phyloP scores from a whole-genome alignment of 2,888 invertebrate species.

The Digitonthophagus gazella region DNA sequence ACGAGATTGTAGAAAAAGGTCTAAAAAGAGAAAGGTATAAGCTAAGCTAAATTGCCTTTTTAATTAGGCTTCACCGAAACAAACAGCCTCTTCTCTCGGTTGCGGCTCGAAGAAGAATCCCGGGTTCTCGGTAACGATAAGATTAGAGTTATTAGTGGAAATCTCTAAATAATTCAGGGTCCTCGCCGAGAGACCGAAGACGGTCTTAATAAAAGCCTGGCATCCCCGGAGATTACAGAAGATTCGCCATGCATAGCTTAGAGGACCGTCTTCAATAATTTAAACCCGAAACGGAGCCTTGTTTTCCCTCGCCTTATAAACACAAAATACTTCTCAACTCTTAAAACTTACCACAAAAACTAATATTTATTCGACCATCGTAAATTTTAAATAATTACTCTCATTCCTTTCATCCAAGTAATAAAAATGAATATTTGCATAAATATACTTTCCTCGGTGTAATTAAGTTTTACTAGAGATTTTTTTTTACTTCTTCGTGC shows the following conservation, averaged over 20 bases:
- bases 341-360: too few species aligned
- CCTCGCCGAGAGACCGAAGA: neutral
- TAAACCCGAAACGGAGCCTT: neutral
- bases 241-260: conserved; percentile 28
- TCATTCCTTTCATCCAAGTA: too few species aligned
- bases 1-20: too few species aligned
- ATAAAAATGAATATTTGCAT: too few species aligned
- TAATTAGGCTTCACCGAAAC: too few species aligned
- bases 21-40: too few species aligned
- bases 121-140: conserved; percentile 11
- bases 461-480: too few species aligned
- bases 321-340: too few species aligned
- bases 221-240: conserved; percentile 20
- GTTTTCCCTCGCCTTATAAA: neutral
- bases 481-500: neutral
- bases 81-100: neutral
- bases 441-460: too few species aligned
- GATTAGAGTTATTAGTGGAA: conserved; percentile 23
- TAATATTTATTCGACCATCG: too few species aligned
- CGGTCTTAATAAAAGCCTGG: conserved; percentile 19
- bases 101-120: neutral
- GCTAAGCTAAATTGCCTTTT: conserved; percentile 12
- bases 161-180: conserved; percentile 19
- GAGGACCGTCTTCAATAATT: neutral
- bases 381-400: too few species aligned